A percentile compares a stretch with the other conserved stretches of the same genome.
phyloP scores from a whole-genome alignment of 2,888 invertebrate genomes.

The Gymnocheta viridis region DNA sequence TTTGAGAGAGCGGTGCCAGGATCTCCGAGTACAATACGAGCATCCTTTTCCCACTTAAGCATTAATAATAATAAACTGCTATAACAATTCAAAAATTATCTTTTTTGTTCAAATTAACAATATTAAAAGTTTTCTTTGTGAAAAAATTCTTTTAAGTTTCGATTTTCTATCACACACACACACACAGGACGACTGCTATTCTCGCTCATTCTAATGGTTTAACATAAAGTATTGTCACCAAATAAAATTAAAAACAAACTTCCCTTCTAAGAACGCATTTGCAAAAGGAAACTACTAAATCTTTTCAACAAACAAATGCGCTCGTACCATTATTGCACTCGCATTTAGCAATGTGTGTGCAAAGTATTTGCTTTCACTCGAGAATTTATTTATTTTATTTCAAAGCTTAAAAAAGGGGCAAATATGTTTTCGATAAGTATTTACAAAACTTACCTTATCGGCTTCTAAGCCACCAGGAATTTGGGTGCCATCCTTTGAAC shows the following conservation, averaged over 20 bases:
- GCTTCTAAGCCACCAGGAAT: conserved; percentile 92
- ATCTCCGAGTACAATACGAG: too few species aligned
- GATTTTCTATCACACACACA: background rate
- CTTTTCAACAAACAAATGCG: background rate
- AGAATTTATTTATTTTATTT: conserved; percentile 31
- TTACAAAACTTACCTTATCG: conserved; percentile 86
- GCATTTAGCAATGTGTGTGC: conserved; percentile 11
- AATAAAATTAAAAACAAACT: background rate
- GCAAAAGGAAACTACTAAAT: conserved; percentile 20
- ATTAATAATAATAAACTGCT: too few species aligned
- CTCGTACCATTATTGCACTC: background rate
- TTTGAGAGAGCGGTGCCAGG: too few species aligned
- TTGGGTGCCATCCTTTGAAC: conserved; percentile 94
- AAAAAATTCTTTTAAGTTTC: background rate
- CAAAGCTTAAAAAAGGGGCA: background rate
- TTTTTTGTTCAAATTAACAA: too few species aligned
- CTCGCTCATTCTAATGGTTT: background rate
- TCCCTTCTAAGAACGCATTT: conserved; percentile 30
- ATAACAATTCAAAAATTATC: too few species aligned
- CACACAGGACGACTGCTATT: too few species aligned
- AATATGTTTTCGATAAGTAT: conserved; percentile 27
- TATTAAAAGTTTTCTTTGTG: background rate
- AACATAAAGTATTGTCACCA: background rate
- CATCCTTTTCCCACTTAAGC: too few species aligned
- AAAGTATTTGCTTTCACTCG: background rate